Conservation (phyloP, 2,888 invertebrate genomes). For the Stramonita haemastoma region DNA sequence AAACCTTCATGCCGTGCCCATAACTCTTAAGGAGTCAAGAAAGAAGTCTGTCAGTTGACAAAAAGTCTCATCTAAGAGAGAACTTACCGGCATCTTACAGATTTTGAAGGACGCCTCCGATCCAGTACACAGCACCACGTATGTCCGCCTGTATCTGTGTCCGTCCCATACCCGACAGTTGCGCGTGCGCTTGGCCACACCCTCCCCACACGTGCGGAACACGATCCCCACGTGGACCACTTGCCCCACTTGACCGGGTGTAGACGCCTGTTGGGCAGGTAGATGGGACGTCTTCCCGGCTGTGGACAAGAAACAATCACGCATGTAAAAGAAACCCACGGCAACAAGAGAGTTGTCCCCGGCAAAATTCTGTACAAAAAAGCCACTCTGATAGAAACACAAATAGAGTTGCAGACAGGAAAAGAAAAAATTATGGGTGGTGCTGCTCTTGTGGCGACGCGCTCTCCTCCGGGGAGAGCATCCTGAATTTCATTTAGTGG, state of each 20-base stretch:
- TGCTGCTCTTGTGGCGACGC: too few relatives aligned
- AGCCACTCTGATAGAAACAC: too few relatives aligned
- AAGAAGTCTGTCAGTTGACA: too few relatives aligned
- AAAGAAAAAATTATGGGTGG: too few relatives aligned
- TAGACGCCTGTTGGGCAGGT: conserved; percentile 58
- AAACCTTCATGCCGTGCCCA: too few relatives aligned
- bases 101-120: not conserved
- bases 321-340: too few relatives aligned
- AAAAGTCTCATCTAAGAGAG: not conserved
- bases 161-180: conserved; percentile 39
- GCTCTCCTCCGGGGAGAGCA: too few relatives aligned
- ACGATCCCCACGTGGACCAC: conserved; percentile 42
- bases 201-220: conserved; percentile 44
- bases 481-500: too few relatives aligned
- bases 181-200: conserved; percentile 41
- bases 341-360: too few relatives aligned
- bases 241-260: conserved; percentile 42
- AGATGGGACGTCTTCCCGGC: conserved; percentile 1
- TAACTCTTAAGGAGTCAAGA: too few relatives aligned
- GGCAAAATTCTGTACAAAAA: too few relatives aligned
- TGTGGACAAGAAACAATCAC: not conserved
- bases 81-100: conserved; percentile 13
- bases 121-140: conserved; percentile 9
- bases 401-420: too few relatives aligned
- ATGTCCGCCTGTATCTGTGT: not conserved